Evolutionary conservation across 92 coral and sea anemone species (phyloP), one percentile per base, ranked within the genome.

Genomic region (Epizoanthus ramosus): DNA sequence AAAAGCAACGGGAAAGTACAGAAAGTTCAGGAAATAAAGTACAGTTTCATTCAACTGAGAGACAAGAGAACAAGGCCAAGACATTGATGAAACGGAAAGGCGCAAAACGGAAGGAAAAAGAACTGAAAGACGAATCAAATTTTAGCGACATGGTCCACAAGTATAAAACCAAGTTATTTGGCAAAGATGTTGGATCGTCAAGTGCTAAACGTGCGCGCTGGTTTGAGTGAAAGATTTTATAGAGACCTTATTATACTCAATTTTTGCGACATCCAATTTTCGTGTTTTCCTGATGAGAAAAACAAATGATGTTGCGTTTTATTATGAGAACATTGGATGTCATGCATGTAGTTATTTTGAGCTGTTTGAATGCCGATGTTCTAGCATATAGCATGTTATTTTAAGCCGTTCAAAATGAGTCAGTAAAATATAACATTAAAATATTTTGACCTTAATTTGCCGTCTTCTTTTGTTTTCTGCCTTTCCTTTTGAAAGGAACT

Each of bases 101-200:
- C 8, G 79, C 66, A 0, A 87, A 92, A 85, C 63, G 85, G 60
- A 89, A 80, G 74, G 92, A 85, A 57, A 87, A 85, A 17, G 95
- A 86, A 31, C 76, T 61, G 57, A 84, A 92, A 41, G 98, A 96
- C 28, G 98, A 96, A 77, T 83, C 87, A 8, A 90, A 88, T 60
- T 96, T 96, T 70, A 86, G 83, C 17, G 80, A 88, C 15, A 92
- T 96, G 84, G 99, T 94, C 50, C 86, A 90, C 69, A 96, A 94
- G 58, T 96, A 96, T 79, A 96, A 93, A 87, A 88, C 70, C 28
- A 96, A 94, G 80, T 73, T 93, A 68, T 96, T 96, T 82, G 98
- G 98, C 17, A 89, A 85, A 17, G 67, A 80, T 47, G 68, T 56
- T 33, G 79, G 77, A 23, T 72, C 81, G 14, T 85, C 88, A 17